A percentile compares a stretch with the other conserved stretches of the same genome.
phyloP scores from a whole-genome alignment of 2,888 invertebrate genomes.

The Tetragonisca angustula region DNA sequence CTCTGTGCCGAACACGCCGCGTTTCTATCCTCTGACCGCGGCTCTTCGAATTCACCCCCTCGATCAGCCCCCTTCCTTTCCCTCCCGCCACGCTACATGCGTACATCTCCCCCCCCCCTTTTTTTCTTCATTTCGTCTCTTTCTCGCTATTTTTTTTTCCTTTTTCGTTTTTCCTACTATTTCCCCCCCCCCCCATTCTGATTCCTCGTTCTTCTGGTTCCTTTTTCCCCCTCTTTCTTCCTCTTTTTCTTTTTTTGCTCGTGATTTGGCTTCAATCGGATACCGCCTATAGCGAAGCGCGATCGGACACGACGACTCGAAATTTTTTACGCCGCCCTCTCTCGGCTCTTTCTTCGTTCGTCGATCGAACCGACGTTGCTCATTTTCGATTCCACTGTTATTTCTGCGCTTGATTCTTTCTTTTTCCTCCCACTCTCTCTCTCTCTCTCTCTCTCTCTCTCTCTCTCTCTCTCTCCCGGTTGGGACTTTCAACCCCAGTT shows the following conservation, averaged over 20 bases:
- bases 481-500: not conserved
- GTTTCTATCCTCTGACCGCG: conserved; percentile 50
- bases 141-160: not conserved
- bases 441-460: too few relatives aligned
- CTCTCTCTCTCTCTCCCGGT: too few relatives aligned
- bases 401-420: conserved; percentile 8
- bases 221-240: not conserved
- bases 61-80: not conserved
- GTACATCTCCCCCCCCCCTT: not conserved
- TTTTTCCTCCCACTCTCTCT: too few relatives aligned
- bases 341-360: conserved; percentile 22
- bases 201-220: not conserved
- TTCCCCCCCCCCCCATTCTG: not conserved
- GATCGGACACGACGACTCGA: conserved; percentile 39
- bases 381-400: conserved; percentile 38
- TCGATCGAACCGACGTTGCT: conserved; percentile 36
- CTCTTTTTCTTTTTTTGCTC: conserved; percentile 47
- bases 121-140: not conserved
- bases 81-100: not conserved
- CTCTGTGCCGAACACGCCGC: conserved; percentile 43
- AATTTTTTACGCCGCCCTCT: conserved; percentile 52
- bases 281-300: conserved; percentile 54
- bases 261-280: conserved; percentile 66
- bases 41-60: conserved; percentile 54
- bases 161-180: not conserved